Evolutionary conservation across 2,113 vertebrate genomes (phyloP).

Genomic region (Nicator chloris): DNA sequence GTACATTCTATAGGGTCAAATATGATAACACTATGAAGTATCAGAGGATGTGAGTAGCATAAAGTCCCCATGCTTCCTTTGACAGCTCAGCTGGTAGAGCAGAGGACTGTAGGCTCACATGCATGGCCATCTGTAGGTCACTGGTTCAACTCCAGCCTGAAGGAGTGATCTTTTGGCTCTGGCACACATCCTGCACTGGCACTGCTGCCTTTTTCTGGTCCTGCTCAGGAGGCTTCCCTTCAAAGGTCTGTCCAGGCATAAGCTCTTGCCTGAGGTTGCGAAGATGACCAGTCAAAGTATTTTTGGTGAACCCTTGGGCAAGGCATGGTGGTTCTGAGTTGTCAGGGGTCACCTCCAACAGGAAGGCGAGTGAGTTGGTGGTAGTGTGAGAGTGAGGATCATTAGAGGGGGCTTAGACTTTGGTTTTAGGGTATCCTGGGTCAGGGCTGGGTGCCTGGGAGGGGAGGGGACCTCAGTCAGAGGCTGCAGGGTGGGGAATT

Average conservation of each 20-base stretch:
- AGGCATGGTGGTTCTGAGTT: background rate
- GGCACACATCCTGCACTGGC: background rate
- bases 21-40: rapidly evolving
- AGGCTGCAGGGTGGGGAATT: background rate
- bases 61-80: rapidly evolving
- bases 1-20: rapidly evolving
- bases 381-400: background rate
- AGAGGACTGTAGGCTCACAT: slow-evolving; percentile 77
- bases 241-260: rapidly evolving
- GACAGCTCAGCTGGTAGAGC: slow-evolving; percentile 92
- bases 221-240: background rate
- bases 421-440: rapidly evolving
- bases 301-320: background rate
- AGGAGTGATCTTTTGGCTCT: background rate
- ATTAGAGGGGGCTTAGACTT: rapidly evolving
- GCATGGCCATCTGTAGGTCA: slow-evolving; percentile 75
- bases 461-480: background rate
- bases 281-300: rapidly evolving
- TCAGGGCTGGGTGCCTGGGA: background rate
- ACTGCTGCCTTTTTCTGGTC: background rate
- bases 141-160: slow-evolving; percentile 76
- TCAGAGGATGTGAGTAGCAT: rapidly evolving
- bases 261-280: background rate
- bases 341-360: rapidly evolving
- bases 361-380: background rate